Percentiles rank a stretch among this genome's conserved stretches.
Evolutionary conservation across 2,888 invertebrate species (phyloP).

Genomic region (Chaetogeoica ovagalla): DNA sequence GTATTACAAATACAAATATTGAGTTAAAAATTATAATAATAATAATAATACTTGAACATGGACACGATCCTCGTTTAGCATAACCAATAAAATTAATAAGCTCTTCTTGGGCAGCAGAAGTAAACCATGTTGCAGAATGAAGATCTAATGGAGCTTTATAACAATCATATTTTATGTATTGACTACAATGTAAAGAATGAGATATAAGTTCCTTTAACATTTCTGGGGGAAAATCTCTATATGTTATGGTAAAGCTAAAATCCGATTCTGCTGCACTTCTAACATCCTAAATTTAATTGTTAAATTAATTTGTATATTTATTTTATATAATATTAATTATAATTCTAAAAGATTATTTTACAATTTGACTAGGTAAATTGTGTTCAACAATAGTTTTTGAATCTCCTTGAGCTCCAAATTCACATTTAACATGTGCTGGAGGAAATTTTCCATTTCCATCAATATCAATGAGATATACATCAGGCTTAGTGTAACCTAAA

Average conservation of each 20-base stretch:
- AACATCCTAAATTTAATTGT: conserved; percentile 67
- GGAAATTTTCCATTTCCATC: conserved; percentile 92
- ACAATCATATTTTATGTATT: conserved; percentile 87
- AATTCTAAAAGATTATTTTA: conserved; percentile 58
- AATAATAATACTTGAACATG: conserved; percentile 62
- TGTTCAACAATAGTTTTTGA: conserved; percentile 86
- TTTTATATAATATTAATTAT: not conserved
- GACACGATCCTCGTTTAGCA: conserved; percentile 68
- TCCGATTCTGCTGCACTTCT: conserved; percentile 76
- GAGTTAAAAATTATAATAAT: not conserved
- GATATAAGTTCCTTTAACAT: conserved; percentile 89
- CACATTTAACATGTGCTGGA: conserved; percentile 88
- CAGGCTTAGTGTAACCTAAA: conserved; percentile 84
- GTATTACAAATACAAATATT: not conserved
- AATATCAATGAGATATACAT: conserved; percentile 89
- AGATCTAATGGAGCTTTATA: conserved; percentile 83
- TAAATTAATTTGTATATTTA: not conserved
- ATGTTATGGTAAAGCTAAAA: conserved; percentile 82
- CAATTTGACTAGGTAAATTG: conserved; percentile 85
- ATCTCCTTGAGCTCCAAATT: conserved; percentile 85
- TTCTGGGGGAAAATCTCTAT: conserved; percentile 85
- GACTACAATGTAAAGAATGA: conserved; percentile 85
- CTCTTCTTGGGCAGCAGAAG: conserved; percentile 72
- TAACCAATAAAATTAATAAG: conserved; percentile 84
- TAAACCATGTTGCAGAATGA: conserved; percentile 87